Conservation (phyloP, 2,888 invertebrate species). For the Xestia sexstrigata region DNA sequence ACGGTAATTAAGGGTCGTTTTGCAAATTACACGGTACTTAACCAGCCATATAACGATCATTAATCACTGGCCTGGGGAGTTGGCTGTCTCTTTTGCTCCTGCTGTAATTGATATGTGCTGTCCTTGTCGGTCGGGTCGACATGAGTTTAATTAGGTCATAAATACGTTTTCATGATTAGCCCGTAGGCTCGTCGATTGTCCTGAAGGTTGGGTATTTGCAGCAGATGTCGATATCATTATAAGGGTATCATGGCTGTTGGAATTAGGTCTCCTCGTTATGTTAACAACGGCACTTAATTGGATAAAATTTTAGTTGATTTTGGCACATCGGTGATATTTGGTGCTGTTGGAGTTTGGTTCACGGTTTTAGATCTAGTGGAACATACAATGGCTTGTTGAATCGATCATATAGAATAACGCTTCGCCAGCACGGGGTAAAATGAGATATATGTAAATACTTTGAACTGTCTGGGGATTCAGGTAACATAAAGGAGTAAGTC, state of each 20-base stretch:
- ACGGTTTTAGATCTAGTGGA: background rate
- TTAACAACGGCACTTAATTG: slow-evolving; percentile 70
- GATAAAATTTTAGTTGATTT: slow-evolving; percentile 58
- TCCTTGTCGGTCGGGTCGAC: slow-evolving; percentile 80
- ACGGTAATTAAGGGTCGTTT: slow-evolving; percentile 93
- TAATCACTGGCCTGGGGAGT: slow-evolving; percentile 90
- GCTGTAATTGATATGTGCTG: slow-evolving; percentile 54
- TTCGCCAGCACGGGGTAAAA: no score
- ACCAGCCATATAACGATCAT: slow-evolving; percentile 92
- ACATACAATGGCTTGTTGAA: background rate
- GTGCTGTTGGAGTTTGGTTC: slow-evolving; percentile 6
- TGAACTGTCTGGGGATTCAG: background rate
- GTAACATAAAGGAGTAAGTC: background rate
- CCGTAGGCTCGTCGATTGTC: slow-evolving; percentile 74
- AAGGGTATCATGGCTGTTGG: slow-evolving; percentile 70
- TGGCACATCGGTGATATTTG: slow-evolving; percentile 48
- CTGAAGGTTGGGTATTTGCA: slow-evolving; percentile 74
- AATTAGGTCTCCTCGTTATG: slow-evolving; percentile 73
- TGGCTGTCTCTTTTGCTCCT: slow-evolving; percentile 76
- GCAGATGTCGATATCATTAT: slow-evolving; percentile 81
- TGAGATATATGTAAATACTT: background rate
- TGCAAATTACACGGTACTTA: slow-evolving; percentile 95
- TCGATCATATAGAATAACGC: background rate
- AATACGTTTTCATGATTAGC: slow-evolving; percentile 90
- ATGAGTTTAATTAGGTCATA: slow-evolving; percentile 90